Conservation (phyloP, 2,888 invertebrate genomes). For the Leucoptera coffeella region DNA sequence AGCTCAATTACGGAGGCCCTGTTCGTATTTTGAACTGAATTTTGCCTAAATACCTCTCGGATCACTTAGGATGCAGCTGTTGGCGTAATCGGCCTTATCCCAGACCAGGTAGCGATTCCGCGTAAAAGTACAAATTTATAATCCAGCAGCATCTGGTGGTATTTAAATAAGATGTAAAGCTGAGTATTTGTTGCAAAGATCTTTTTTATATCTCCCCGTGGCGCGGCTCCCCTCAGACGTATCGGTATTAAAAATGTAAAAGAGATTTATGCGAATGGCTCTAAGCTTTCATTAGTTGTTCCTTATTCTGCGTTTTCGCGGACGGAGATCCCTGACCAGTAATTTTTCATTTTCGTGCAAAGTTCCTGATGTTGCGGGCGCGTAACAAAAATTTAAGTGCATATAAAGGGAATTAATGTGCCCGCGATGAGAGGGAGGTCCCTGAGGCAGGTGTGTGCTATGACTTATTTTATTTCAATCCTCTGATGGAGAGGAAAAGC, state of each 20-base stretch:
- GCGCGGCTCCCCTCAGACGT: slow-evolving; percentile 44
- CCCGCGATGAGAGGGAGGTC: slow-evolving; percentile 13
- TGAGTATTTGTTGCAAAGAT: slow-evolving; percentile 32
- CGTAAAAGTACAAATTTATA: slow-evolving; percentile 39
- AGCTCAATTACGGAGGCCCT: no score
- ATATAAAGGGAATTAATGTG: slow-evolving; percentile 49
- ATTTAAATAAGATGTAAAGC: slow-evolving; percentile 52
- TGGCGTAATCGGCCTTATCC: no score
- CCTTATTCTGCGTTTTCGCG: slow-evolving; percentile 46
- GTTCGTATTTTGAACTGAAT: no score
- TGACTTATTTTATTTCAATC: slow-evolving; percentile 42
- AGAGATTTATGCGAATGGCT: slow-evolving; percentile 54
- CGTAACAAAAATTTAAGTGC: slow-evolving; percentile 42
- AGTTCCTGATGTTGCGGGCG: slow-evolving; percentile 36
- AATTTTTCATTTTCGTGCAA: slow-evolving; percentile 49
- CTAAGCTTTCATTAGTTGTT: slow-evolving; percentile 53
- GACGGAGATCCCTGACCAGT: slow-evolving; percentile 50
- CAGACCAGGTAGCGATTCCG: slow-evolving; percentile 20
- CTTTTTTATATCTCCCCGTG: slow-evolving; percentile 23
- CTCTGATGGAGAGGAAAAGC: slow-evolving; percentile 12
- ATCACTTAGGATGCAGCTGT: no score
- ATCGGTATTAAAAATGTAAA: slow-evolving; percentile 55
- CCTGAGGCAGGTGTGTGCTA: slow-evolving; percentile 35
- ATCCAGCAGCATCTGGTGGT: slow-evolving; percentile 45
- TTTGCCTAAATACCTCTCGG: no score